Evolutionary conservation across 30 jellyfish, hydroid and myxozoan genomes (phyloP).

Genomic region (Hydra vulgaris): DNA sequence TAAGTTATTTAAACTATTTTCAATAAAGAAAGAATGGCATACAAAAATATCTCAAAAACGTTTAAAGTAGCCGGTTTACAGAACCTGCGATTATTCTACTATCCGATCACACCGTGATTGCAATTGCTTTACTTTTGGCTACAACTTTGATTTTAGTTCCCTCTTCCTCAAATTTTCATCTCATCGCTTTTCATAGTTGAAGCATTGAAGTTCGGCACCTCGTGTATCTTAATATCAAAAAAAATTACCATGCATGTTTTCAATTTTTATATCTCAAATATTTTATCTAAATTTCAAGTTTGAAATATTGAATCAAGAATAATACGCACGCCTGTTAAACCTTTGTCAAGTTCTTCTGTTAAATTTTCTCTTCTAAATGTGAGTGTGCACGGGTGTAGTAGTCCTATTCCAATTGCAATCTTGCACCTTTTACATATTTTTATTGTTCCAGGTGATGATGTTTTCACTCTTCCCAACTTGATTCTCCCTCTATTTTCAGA

Average conservation of each 20-base stretch:
- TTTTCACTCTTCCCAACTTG: background rate
- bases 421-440: background rate
- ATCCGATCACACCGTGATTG: too few species aligned
- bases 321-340: background rate
- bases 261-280: background rate
- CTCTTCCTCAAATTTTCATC: background rate
- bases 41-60: too few species aligned
- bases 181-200: background rate
- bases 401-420: background rate
- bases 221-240: background rate
- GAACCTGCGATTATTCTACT: too few species aligned
- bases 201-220: background rate
- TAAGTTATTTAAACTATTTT: too few species aligned
- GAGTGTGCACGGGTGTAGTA: background rate
- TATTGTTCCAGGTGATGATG: background rate
- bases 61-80: too few species aligned
- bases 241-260: background rate
- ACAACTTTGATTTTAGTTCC: background rate
- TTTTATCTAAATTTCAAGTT: background rate
- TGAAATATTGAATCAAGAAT: background rate
- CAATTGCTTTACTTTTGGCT: background rate
- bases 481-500: background rate
- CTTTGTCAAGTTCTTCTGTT: background rate
- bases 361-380: background rate
- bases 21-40: too few species aligned